phyloP scores from a whole-genome alignment of 1,140 invertebrate genomes.

The Pachyrhynchus sulphureomaculatus region DNA sequence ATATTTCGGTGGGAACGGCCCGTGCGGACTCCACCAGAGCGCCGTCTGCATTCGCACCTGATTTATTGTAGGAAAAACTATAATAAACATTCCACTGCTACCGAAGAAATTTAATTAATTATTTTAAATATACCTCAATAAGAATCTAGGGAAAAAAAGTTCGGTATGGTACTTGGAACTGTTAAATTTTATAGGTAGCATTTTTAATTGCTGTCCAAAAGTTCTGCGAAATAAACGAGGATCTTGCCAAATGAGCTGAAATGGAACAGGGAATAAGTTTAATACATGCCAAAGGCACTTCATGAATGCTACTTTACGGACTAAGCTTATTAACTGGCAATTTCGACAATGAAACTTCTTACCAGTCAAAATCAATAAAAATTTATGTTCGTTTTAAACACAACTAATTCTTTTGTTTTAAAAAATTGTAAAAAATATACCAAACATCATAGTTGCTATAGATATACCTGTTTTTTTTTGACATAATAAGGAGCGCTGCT shows the following conservation, averaged over 20 bases:
- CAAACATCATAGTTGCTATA: too few relatives aligned
- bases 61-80: slow-evolving; percentile 44
- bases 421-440: too few relatives aligned
- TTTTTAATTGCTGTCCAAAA: slow-evolving; percentile 42
- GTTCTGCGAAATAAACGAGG: slow-evolving; percentile 35
- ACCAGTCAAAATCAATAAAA: slow-evolving; percentile 27
- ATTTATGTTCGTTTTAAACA: slow-evolving; percentile 19
- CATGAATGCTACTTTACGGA: slow-evolving; percentile 27
- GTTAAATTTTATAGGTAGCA: slow-evolving; percentile 45
- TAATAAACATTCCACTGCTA: slow-evolving; percentile 43
- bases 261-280: slow-evolving; percentile 24
- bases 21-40: slow-evolving; percentile 40
- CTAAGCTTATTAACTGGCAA: slow-evolving; percentile 26
- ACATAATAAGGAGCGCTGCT: too few relatives aligned
- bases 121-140: slow-evolving; percentile 47
- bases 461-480: too few relatives aligned
- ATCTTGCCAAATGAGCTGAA: slow-evolving; percentile 6
- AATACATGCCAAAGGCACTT: slow-evolving; percentile 28
- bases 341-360: slow-evolving; percentile 29
- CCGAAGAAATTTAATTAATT: slow-evolving; percentile 49
- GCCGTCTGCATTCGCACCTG: slow-evolving; percentile 44
- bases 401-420: neutral
- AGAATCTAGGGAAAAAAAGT: slow-evolving; percentile 43
- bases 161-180: slow-evolving; percentile 44
- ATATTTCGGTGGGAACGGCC: slow-evolving; percentile 39